Conservation (phyloP, 2,797 vertebrate genomes). For the Clarias platycephalus region DNA sequence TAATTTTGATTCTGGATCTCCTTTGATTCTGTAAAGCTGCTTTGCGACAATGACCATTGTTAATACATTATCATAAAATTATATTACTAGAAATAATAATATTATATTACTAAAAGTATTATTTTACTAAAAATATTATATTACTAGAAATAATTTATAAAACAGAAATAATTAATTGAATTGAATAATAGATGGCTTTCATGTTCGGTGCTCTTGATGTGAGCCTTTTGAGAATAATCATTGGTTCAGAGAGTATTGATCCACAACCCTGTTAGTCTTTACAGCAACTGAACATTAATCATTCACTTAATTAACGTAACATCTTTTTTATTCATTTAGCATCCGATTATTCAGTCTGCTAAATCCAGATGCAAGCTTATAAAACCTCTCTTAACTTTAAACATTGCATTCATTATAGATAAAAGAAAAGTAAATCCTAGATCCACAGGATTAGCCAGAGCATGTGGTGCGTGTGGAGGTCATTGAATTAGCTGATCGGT, state of each 20-base stretch:
- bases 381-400: not conserved
- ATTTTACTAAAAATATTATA: too few relatives aligned
- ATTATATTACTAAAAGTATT: too few relatives aligned
- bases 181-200: not conserved
- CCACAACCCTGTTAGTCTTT: not conserved
- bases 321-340: not conserved
- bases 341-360: not conserved
- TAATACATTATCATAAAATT: too few relatives aligned
- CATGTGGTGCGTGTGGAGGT: not conserved
- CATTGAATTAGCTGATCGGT: not conserved
- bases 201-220: not conserved
- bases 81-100: too few relatives aligned
- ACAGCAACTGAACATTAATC: not conserved
- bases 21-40: too few relatives aligned
- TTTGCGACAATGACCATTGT: too few relatives aligned
- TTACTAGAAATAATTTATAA: too few relatives aligned
- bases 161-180: too few relatives aligned
- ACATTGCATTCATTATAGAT: conserved; percentile 9
- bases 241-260: not conserved
- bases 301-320: not conserved
- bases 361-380: not conserved
- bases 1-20: not conserved
- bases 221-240: not conserved
- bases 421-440: not conserved
- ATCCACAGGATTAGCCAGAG: not conserved